Evolutionary conservation across 92 coral and sea anemone genomes (phyloP), one percentile per base, ranked within the genome.

Genomic region (Blastomussa wellsi): DNA sequence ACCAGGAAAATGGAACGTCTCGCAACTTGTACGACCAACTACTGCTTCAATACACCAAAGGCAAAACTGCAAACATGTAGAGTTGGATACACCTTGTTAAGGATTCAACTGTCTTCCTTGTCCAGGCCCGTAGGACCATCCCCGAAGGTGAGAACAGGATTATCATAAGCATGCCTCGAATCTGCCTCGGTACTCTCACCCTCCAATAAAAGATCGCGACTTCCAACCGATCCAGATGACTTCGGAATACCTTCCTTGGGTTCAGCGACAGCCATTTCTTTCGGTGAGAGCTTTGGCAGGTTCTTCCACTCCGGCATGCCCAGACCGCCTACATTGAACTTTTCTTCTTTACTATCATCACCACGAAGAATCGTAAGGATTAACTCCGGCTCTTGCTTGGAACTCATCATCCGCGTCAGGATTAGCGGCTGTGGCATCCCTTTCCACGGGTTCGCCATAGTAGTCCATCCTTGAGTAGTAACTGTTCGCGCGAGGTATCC

Each of bases 231-330:
- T 2, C 80, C 89, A 28, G 77, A 69, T 22, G 79, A 37, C 73
- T n/a, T 52, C 39, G 82, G 49, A 26, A 31, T 38, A 13, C 39
- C 79, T 55, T 44, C 67, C 67, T 68, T 48, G 74, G 80, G 74
- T 41, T 57, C 77, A 4, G 90, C 83, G 59, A 92, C 93, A 17
- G 92, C 69, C 20, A 94, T 88, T 5, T 90, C 92, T 10, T 80
- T 62, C 66, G 90, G 64, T 36, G 87, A 66, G 77, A 94, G 79
- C 82, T 86, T 95, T 29, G 98, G 99, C 11, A 96, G 86, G 73
- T 92, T 90, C 65, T 90, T 76, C 99, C 98, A 94, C 82, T 91
- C 95, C 15, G 97, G 99, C 76, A 94, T 57, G 59, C 91, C 88
- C 83, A 67, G 47, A 32, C 82, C 53, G 4, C 96, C 95, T 78